These are phyloP conservation scores for Brachionus rubens DNA, from an alignment of 1,140 invertebrate genomes.

Conservation along the genomic window DNA sequence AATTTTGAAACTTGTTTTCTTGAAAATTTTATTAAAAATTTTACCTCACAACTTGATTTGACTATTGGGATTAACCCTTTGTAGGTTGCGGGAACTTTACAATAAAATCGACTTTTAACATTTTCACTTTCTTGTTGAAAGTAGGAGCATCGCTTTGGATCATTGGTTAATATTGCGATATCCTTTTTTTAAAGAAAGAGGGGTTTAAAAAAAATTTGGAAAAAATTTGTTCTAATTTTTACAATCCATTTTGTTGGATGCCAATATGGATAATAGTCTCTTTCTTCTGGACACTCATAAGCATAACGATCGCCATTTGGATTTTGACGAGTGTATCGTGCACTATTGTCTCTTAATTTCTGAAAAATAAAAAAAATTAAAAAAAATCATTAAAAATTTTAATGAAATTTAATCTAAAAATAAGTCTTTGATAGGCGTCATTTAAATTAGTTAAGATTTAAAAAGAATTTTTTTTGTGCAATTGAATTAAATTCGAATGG, in stretches of 20 bases:
- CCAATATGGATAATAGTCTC: conserved; percentile 60
- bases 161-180: conserved; percentile 58
- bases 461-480: too few relatives aligned
- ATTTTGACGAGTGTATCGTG: conserved; percentile 58
- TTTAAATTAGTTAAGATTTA: too few relatives aligned
- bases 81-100: conserved; percentile 47
- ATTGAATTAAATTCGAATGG: too few relatives aligned
- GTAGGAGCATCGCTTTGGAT: conserved; percentile 53
- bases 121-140: conserved; percentile 57
- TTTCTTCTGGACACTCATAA: conserved; percentile 60
- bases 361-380: neutral
- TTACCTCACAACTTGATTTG: conserved; percentile 56
- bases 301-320: conserved; percentile 55
- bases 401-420: too few relatives aligned
- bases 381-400: neutral
- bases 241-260: conserved; percentile 58
- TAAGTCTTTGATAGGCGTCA: too few relatives aligned
- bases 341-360: conserved; percentile 40
- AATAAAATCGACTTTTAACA: conserved; percentile 52
- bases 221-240: too few relatives aligned
- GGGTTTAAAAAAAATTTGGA: too few relatives aligned
- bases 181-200: conserved; percentile 53
- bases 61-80: conserved; percentile 54
- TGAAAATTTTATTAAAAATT: conserved; percentile 48
- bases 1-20: conserved; percentile 8